Conservation (phyloP, 2,113 vertebrate genomes). For the Lagenorhynchus albirostris region DNA sequence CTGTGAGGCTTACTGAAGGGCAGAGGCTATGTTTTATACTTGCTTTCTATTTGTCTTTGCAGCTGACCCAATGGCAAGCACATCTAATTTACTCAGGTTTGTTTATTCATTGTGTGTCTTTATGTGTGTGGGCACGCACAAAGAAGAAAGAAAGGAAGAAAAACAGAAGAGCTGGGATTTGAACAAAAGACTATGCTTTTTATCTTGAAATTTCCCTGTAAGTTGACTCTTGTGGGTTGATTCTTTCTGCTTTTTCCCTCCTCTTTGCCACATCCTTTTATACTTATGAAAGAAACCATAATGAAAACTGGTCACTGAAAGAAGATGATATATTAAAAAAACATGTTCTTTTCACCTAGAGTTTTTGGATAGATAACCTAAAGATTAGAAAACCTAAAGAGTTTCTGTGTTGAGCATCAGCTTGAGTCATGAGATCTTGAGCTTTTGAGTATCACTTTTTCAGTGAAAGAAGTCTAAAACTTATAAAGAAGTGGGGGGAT, state of each 20-base stretch:
- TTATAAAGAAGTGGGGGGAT: neutral
- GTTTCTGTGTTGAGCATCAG: neutral
- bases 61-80: neutral
- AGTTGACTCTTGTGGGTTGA: neutral
- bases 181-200: neutral
- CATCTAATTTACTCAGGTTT: neutral
- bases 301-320: neutral
- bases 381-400: neutral
- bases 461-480: neutral
- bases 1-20: neutral
- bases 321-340: neutral
- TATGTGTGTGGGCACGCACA: neutral
- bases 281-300: neutral
- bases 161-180: neutral
- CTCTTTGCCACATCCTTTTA: neutral
- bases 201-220: neutral
- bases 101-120: neutral
- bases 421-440: neutral
- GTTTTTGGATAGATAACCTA: neutral
- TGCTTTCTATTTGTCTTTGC: neutral
- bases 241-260: neutral
- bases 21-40: neutral
- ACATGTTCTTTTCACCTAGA: neutral
- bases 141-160: neutral
- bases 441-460: neutral